Percentiles rank a stretch among this genome's conserved stretches.
These are phyloP conservation scores for Ichneumoninae sp. DNA, from an alignment of 2,888 invertebrate species.

Conservation along the genomic window DNA sequence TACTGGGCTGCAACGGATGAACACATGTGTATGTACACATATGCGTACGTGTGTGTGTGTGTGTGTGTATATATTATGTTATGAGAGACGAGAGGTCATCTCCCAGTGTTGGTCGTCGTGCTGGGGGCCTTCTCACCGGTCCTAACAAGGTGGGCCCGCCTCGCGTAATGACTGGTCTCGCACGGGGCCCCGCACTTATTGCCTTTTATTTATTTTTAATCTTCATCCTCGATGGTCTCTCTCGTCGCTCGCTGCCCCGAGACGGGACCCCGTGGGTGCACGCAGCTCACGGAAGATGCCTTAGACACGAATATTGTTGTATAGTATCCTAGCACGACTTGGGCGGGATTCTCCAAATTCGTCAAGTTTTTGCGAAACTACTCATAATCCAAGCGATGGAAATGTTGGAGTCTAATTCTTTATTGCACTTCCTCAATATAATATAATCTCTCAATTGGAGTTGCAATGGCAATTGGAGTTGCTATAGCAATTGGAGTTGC, in stretches of 20 bases:
- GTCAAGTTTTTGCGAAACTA: not conserved
- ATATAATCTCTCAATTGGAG: not conserved
- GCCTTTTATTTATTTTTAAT: constrained; percentile 84
- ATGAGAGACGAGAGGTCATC: constrained; percentile 40
- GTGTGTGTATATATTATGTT: not conserved
- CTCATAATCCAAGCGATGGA: not conserved
- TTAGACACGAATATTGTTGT: constrained; percentile 32
- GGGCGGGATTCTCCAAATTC: constrained; percentile 65
- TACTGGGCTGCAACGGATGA: constrained; percentile 9
- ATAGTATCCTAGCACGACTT: constrained; percentile 62
- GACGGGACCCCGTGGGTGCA: constrained; percentile 53
- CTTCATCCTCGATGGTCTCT: constrained; percentile 77
- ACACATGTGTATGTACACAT: constrained; percentile 16
- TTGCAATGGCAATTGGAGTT: not conserved
- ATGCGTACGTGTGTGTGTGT: not conserved
- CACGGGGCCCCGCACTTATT: constrained; percentile 83
- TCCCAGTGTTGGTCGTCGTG: constrained; percentile 70
- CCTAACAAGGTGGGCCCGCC: constrained; percentile 84
- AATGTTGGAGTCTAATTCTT: not conserved
- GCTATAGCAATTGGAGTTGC: too few relatives aligned
- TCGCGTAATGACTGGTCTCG: constrained; percentile 84
- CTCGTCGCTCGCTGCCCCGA: constrained; percentile 69
- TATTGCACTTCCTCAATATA: not conserved
- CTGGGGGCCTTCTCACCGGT: constrained; percentile 76
- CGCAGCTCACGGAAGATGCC: constrained; percentile 29